Evolutionary conservation across 2,797 vertebrate species (phyloP).

Genomic region (Podarcis lilfordi): DNA sequence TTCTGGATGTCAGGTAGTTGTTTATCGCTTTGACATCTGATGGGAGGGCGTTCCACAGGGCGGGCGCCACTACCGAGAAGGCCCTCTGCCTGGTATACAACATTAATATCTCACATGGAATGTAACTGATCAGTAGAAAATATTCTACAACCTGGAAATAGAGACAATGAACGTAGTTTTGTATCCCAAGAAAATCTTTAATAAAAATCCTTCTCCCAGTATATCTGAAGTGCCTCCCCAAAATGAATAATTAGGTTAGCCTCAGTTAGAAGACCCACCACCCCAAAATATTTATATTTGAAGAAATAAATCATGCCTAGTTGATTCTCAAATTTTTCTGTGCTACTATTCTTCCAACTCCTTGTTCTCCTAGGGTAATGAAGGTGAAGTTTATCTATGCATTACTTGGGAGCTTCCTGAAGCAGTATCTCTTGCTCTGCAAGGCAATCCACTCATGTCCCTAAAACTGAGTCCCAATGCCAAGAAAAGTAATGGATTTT

Average conservation of each 20-base stretch:
- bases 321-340: constrained; percentile 25
- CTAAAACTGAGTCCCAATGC: constrained; percentile 45
- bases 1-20: no score
- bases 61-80: no score
- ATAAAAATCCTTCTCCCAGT: no score
- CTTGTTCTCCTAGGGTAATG: constrained; percentile 66
- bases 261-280: not conserved
- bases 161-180: no score
- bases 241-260: not conserved
- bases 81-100: no score
- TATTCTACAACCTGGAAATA: no score
- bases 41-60: no score
- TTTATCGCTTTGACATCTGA: no score
- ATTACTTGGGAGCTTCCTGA: constrained; percentile 75
- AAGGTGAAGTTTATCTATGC: constrained; percentile 55
- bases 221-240: not conserved
- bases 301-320: not conserved
- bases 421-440: constrained; percentile 47
- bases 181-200: no score
- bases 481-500: constrained; percentile 45
- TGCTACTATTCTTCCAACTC: constrained; percentile 25
- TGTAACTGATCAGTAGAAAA: no score
- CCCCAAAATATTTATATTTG: not conserved
- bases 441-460: constrained; percentile 40
- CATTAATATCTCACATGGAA: no score